Conservation (phyloP, 2,888 invertebrate species). For the Cylloceria caligata region DNA sequence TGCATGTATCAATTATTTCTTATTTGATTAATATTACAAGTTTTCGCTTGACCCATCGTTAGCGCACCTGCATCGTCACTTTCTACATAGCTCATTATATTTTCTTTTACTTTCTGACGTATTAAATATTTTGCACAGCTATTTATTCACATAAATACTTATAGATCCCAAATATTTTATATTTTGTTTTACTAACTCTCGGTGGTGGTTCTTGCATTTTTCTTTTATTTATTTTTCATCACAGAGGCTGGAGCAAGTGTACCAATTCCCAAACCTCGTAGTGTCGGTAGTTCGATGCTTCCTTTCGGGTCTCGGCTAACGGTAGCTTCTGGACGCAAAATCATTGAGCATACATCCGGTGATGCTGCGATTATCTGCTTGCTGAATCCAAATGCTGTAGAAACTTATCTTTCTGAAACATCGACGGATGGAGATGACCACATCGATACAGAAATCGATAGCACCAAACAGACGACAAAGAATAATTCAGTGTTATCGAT, state of each 20-base stretch:
- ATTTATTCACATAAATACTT: neutral
- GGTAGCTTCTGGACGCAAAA: slow-evolving; percentile 58
- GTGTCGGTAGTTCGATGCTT: slow-evolving; percentile 46
- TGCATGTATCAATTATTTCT: slow-evolving; percentile 21
- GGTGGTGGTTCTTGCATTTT: slow-evolving; percentile 71
- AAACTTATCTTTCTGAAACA: neutral
- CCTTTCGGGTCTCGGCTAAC: slow-evolving; percentile 55
- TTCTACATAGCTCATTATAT: neutral
- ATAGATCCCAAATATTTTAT: too few relatives aligned
- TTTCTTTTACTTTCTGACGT: slow-evolving; percentile 14
- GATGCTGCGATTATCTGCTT: slow-evolving; percentile 40
- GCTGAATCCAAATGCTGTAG: slow-evolving; percentile 26
- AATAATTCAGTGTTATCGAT: neutral
- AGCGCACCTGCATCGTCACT: slow-evolving; percentile 18
- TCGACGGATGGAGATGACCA: neutral
- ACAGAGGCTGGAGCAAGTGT: slow-evolving; percentile 73
- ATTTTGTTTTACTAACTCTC: slow-evolving; percentile 58
- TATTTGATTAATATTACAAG: slow-evolving; percentile 2
- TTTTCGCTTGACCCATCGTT: slow-evolving; percentile 6
- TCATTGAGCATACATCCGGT: slow-evolving; percentile 2
- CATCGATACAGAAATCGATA: neutral
- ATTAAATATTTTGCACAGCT: slow-evolving; percentile 1
- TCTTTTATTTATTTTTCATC: slow-evolving; percentile 62
- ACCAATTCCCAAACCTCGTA: slow-evolving; percentile 79
- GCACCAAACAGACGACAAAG: neutral